A percentile compares a stretch with the other conserved stretches of the same genome.
These are phyloP conservation scores for Hedya salicella DNA, from an alignment of 2,888 invertebrate genomes.

Conservation along the genomic window DNA sequence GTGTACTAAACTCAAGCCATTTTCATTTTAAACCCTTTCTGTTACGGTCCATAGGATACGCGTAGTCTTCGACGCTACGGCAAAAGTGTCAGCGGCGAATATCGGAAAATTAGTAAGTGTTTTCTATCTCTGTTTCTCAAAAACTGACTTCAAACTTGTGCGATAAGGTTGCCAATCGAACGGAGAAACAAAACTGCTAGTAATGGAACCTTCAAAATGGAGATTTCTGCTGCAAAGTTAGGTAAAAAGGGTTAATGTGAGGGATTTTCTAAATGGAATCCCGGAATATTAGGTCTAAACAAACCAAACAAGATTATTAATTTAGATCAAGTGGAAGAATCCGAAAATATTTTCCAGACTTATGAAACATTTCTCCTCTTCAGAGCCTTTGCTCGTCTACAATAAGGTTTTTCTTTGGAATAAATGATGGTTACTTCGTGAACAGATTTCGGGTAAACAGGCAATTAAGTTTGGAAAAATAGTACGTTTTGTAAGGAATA, in stretches of 20 bases:
- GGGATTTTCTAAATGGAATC: conserved; percentile 42
- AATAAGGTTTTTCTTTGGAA: conserved; percentile 16
- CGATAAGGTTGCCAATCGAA: conserved; percentile 8
- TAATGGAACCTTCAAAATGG: conserved; percentile 36
- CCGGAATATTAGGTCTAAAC: conserved; percentile 29
- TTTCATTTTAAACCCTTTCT: conserved; percentile 1
- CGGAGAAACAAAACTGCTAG: conserved; percentile 15
- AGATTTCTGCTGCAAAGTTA: conserved; percentile 37
- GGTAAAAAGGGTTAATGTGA: conserved; percentile 41
- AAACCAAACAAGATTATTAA: conserved; percentile 37
- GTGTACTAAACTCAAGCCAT: neutral
- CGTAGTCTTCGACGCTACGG: conserved; percentile 1
- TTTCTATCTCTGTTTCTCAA: conserved; percentile 8
- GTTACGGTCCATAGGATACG: conserved; percentile 19
- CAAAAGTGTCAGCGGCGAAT: conserved; percentile 34
- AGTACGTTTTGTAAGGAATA: no score
- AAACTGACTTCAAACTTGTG: neutral
- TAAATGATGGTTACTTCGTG: neutral
- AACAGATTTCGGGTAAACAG: no score
- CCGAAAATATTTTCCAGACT: conserved; percentile 24
- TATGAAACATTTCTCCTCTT: conserved; percentile 11
- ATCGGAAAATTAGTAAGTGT: conserved; percentile 39
- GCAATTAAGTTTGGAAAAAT: neutral
- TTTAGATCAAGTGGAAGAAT: conserved; percentile 25
- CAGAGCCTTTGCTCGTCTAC: neutral